Evolutionary conservation across 1,140 invertebrate species (phyloP).

Genomic region (Bombus sylvicola): DNA sequence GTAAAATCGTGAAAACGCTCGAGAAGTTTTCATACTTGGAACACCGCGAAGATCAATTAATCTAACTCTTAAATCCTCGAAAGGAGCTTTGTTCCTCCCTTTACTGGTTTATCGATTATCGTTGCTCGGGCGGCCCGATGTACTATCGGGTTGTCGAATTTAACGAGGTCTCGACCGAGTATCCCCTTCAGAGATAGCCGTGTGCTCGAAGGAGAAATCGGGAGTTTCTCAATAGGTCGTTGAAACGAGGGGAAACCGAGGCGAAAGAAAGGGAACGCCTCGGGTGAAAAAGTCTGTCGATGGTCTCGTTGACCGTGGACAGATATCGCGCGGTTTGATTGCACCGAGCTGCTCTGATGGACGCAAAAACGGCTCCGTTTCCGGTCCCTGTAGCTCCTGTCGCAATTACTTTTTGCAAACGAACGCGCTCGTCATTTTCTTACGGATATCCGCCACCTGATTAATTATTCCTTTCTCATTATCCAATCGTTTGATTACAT

Average conservation of each 20-base stretch:
- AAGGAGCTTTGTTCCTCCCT: too few relatives aligned
- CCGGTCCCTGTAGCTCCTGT: background rate
- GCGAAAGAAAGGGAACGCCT: slow-evolving; percentile 34
- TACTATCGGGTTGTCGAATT: slow-evolving; percentile 4
- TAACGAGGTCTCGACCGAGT: slow-evolving; percentile 23
- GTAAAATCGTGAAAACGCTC: background rate
- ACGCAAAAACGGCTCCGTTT: background rate
- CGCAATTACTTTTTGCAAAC: slow-evolving; percentile 3
- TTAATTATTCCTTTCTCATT: background rate
- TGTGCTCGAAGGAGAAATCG: slow-evolving; percentile 9
- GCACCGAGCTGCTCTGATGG: background rate
- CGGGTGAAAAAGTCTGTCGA: slow-evolving; percentile 25
- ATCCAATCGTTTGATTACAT: background rate
- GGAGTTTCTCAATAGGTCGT: slow-evolving; percentile 41
- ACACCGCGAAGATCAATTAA: background rate
- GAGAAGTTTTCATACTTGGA: too few relatives aligned
- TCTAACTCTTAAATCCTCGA: background rate
- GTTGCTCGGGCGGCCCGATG: background rate
- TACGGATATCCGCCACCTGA: background rate
- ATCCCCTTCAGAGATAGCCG: background rate
- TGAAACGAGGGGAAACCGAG: slow-evolving; percentile 10
- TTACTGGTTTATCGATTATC: slow-evolving; percentile 5
- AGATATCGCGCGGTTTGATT: slow-evolving; percentile 29
- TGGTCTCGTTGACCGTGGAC: slow-evolving; percentile 14
- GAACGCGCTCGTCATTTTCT: background rate